Percentiles rank a stretch among this genome's conserved stretches.
Conservation (phyloP, 2,888 invertebrate genomes). For the Ochlodes sylvanus region DNA sequence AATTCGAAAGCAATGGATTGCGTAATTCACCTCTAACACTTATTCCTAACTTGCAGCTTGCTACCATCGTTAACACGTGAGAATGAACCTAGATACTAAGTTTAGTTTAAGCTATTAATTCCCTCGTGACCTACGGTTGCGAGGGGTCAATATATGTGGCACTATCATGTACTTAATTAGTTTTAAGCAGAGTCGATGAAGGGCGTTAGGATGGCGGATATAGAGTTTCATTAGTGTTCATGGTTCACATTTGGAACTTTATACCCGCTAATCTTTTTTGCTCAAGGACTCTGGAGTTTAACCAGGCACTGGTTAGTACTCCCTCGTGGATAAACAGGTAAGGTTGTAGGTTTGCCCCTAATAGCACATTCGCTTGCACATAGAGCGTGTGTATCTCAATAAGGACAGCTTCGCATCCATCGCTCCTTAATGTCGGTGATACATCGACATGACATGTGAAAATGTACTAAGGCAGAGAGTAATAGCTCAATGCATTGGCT, state of each 20-base stretch:
- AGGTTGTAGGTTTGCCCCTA: no score
- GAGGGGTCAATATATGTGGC: constrained; percentile 9
- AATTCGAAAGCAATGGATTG: background rate
- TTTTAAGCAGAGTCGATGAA: constrained; percentile 5
- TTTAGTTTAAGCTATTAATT: background rate
- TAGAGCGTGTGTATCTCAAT: no score
- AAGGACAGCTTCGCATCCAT: no score
- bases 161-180: constrained; percentile 32
- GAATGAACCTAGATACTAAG: constrained; percentile 16
- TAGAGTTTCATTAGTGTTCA: constrained; percentile 19
- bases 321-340: no score
- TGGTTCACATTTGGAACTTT: constrained; percentile 8
- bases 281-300: background rate
- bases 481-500: background rate
- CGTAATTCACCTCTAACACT: constrained; percentile 16
- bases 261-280: constrained; percentile 11
- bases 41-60: constrained; percentile 18
- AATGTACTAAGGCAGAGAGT: no score
- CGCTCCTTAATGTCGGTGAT: no score
- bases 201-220: constrained; percentile 11
- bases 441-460: no score
- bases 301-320: background rate
- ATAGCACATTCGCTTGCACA: no score
- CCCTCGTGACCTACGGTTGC: background rate
- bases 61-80: constrained; percentile 31